A percentile compares a stretch with the other conserved stretches of the same genome.
These are phyloP conservation scores for Perca fluviatilis DNA, from an alignment of 2,113 vertebrate species.

Conservation along the genomic window DNA sequence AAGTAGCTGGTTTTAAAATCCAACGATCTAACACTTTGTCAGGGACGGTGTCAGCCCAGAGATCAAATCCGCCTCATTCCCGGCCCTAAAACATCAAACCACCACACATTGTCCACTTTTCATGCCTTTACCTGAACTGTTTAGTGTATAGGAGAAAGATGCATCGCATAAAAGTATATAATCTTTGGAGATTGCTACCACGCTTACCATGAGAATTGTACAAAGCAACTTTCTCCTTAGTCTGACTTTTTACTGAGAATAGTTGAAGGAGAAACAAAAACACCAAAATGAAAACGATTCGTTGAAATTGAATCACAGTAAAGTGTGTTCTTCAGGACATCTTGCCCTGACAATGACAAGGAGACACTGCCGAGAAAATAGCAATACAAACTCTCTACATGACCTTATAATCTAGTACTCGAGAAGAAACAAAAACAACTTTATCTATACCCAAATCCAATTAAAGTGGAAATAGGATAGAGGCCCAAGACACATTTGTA, in stretches of 20 bases:
- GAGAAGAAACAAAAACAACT: slow-evolving; percentile 66
- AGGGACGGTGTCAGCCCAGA: neutral
- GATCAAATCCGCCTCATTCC: neutral
- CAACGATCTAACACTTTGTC: neutral
- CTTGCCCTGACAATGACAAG: slow-evolving; percentile 32
- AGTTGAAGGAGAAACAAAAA: slow-evolving; percentile 4
- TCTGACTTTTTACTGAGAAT: slow-evolving; percentile 17
- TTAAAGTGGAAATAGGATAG: slow-evolving; percentile 68
- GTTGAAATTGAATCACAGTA: slow-evolving; percentile 42
- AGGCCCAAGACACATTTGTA: slow-evolving; percentile 61
- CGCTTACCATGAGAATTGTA: slow-evolving; percentile 8
- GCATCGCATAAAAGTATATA: neutral
- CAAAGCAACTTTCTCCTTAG: neutral
- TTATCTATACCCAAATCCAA: slow-evolving; percentile 69
- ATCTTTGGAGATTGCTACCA: slow-evolving; percentile 25
- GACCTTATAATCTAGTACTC: slow-evolving; percentile 54
- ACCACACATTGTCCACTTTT: neutral
- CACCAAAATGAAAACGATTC: slow-evolving; percentile 30
- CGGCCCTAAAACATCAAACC: neutral
- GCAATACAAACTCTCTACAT: slow-evolving; percentile 45
- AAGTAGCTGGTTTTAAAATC: neutral
- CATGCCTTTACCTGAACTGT: neutral
- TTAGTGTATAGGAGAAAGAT: neutral
- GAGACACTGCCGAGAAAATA: slow-evolving; percentile 43
- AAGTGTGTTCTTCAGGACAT: slow-evolving; percentile 26